phyloP scores from a whole-genome alignment of 2,888 invertebrate genomes.

The Invenusta paracnida region DNA sequence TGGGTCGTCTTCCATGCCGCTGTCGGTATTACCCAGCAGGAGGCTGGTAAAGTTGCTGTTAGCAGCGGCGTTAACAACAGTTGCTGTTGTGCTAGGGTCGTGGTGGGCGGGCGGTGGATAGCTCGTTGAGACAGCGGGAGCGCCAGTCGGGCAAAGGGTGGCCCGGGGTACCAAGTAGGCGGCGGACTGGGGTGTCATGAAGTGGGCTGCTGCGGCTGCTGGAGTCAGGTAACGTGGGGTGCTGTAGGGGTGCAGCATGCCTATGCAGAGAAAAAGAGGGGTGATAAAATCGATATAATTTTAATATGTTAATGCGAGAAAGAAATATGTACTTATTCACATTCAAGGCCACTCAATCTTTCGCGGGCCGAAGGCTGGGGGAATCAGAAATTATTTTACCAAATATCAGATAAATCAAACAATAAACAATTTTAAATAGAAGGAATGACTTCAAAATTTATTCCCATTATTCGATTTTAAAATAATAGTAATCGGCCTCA shows the following conservation, averaged over 20 bases:
- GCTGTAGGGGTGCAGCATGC: slow-evolving; percentile 16
- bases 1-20: neutral
- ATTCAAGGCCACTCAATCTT: no score
- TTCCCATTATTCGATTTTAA: no score
- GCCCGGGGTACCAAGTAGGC: neutral
- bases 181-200: neutral
- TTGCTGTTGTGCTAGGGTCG: neutral
- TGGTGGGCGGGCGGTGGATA: slow-evolving; percentile 11
- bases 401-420: no score
- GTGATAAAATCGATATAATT: no score
- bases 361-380: no score
- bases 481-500: no score
- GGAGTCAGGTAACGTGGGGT: neutral
- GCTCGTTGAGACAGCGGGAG: neutral
- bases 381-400: no score
- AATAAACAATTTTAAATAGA: no score
- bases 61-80: neutral
- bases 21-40: neutral
- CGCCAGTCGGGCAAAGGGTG: neutral
- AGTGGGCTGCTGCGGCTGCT: neutral
- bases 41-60: slow-evolving; percentile 6
- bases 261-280: neutral
- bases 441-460: no score
- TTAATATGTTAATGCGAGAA: no score
- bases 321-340: no score